Conservation (phyloP, 2,888 invertebrate species). For the Apodemia zela region DNA sequence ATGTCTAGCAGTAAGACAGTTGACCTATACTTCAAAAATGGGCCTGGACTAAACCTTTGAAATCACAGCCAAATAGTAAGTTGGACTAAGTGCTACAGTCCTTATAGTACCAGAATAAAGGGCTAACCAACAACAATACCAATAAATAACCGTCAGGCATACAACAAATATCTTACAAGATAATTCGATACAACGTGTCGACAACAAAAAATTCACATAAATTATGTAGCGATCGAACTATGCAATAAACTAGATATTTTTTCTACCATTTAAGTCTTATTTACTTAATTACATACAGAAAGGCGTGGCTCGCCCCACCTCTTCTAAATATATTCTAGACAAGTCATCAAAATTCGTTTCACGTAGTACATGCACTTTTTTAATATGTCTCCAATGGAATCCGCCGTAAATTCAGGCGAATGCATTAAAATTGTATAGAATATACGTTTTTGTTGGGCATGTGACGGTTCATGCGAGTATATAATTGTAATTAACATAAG, state of each 20-base stretch:
- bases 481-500: conserved; percentile 70
- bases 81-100: background rate
- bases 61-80: too few species aligned
- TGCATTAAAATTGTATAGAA: conserved; percentile 75
- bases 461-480: conserved; percentile 44
- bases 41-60: too few species aligned
- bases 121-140: background rate
- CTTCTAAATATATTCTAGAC: conserved; percentile 37
- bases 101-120: background rate
- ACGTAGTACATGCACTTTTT: conserved; percentile 48
- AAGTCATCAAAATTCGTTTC: conserved; percentile 52
- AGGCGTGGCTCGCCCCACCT: conserved; percentile 38
- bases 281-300: conserved; percentile 22
- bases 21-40: too few species aligned
- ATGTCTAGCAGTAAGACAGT: too few species aligned
- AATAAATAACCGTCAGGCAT: conserved; percentile 11
- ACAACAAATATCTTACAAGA: conserved; percentile 13
- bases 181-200: conserved; percentile 16
- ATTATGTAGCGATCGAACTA: conserved; percentile 8
- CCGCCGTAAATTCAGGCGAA: conserved; percentile 63
- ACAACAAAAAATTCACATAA: conserved; percentile 16
- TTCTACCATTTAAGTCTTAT: conserved; percentile 18
- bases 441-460: conserved; percentile 57
- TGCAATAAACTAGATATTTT: conserved; percentile 21
- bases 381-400: conserved; percentile 52